phyloP scores from a whole-genome alignment of 2,888 invertebrate species.

The Drepanosiphum platanoidis region DNA sequence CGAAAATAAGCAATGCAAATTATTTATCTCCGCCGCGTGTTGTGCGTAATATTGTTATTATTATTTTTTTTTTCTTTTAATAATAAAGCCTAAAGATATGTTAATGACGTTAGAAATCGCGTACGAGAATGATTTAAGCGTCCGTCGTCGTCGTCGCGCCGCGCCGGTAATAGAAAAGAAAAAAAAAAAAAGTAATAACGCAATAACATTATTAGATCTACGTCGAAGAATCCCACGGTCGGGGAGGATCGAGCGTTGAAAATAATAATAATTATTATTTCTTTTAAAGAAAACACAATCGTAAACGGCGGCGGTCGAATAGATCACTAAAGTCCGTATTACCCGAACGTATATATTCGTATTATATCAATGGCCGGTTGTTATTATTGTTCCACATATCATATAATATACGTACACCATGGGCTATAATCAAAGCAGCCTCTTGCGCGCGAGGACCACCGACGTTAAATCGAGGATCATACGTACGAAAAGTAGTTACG shows the following conservation, averaged over 20 bases:
- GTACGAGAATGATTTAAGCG: not conserved
- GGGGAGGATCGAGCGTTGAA: too few species aligned
- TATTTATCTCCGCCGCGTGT: not conserved
- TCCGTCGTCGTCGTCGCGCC: too few species aligned
- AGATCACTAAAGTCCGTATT: constrained; percentile 13
- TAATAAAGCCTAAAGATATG: not conserved
- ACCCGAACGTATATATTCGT: too few species aligned
- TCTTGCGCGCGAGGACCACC: constrained; percentile 34
- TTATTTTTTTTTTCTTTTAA: not conserved
- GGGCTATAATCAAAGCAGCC: constrained; percentile 55
- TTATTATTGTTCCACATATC: constrained; percentile 44
- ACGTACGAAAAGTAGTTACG: constrained; percentile 18
- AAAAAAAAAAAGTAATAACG: not conserved
- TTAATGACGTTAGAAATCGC: not conserved
- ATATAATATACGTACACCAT: too few species aligned
- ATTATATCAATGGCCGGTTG: constrained; percentile 37
- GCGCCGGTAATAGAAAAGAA: not conserved
- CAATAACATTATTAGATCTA: constrained; percentile 1
- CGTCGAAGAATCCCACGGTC: constrained; percentile 6
- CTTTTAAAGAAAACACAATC: not conserved
- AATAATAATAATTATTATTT: constrained; percentile 27
- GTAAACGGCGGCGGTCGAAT: not conserved
- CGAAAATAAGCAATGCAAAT: not conserved
- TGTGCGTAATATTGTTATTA: not conserved
- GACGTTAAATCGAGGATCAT: constrained; percentile 8